A percentile compares a stretch with the other conserved stretches of the same genome.
Conservation (phyloP, 2,113 vertebrate species). For the Nansenia antarctica region DNA sequence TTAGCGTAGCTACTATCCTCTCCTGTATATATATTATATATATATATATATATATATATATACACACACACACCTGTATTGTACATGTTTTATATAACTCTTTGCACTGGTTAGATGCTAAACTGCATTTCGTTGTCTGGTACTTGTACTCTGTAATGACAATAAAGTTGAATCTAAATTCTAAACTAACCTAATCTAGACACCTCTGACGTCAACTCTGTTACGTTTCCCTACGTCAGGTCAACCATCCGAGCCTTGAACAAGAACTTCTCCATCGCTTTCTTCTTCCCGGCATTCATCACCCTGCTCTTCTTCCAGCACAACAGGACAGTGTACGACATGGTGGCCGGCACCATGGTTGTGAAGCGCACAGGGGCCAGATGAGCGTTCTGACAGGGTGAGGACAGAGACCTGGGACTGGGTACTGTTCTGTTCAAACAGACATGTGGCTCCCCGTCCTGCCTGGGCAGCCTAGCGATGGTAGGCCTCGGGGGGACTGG, state of each 20-base stretch:
- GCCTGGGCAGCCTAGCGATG: conserved; percentile 6
- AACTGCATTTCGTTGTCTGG: background rate
- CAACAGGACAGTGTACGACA: conserved; percentile 98
- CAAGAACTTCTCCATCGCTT: conserved; percentile 99
- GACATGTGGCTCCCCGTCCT: background rate
- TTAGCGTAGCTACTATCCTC: background rate
- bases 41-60: too few species aligned
- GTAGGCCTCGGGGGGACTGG: background rate
- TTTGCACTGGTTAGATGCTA: too few species aligned
- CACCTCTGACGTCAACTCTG: background rate
- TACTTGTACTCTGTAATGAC: too few species aligned
- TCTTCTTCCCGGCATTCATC: conserved; percentile 98
- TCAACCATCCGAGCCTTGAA: conserved; percentile 95
- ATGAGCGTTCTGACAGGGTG: conserved; percentile 72
- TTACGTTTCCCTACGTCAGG: conserved; percentile 64
- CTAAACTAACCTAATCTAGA: too few species aligned
- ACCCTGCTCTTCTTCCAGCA: conserved; percentile 98
- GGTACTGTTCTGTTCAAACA: conserved; percentile 1
- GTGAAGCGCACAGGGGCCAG: conserved; percentile 89
- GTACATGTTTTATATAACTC: too few species aligned
- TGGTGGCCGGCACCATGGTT: conserved; percentile 97
- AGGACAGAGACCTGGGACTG: conserved; percentile 10
- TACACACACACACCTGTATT: too few species aligned
- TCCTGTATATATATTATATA: too few species aligned
- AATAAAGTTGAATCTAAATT: too few species aligned